Conservation (phyloP, 2,888 invertebrate species). For the Automeris io region DNA sequence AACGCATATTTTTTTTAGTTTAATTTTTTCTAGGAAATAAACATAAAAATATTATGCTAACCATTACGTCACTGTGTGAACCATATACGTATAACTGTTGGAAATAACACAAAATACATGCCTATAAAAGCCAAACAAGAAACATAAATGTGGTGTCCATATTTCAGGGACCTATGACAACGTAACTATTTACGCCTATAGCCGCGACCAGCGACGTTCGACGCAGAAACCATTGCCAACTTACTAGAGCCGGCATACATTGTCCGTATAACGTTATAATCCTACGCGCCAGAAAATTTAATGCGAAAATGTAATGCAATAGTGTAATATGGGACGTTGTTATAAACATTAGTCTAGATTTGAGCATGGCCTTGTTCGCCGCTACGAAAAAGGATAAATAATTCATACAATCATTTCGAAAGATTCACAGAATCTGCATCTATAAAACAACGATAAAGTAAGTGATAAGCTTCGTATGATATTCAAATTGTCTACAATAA, state of each 20-base stretch:
- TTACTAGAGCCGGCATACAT: slow-evolving; percentile 20
- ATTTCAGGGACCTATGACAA: slow-evolving; percentile 9
- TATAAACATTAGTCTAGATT: too few species aligned
- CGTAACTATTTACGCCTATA: slow-evolving; percentile 4
- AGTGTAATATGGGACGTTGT: too few species aligned
- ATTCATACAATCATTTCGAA: not conserved
- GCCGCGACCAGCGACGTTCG: slow-evolving; percentile 11
- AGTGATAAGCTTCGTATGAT: not conserved
- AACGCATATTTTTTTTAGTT: too few species aligned
- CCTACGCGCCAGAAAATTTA: not conserved
- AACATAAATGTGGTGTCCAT: slow-evolving; percentile 2
- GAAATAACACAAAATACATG: not conserved
- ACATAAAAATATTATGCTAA: not conserved
- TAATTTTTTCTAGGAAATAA: not conserved
- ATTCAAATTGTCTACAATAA: too few species aligned
- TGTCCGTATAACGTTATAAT: slow-evolving; percentile 13
- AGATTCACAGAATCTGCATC: not conserved
- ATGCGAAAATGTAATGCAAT: not conserved
- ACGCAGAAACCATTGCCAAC: slow-evolving; percentile 18
- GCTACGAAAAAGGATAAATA: not conserved
- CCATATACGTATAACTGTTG: not conserved
- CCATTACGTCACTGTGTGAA: not conserved
- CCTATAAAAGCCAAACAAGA: not conserved
- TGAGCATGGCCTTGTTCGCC: not conserved
- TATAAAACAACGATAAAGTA: not conserved